Percentiles rank a stretch among this genome's conserved stretches.
Evolutionary conservation across 2,888 invertebrate genomes (phyloP).

Genomic region (Baronia brevicornis): DNA sequence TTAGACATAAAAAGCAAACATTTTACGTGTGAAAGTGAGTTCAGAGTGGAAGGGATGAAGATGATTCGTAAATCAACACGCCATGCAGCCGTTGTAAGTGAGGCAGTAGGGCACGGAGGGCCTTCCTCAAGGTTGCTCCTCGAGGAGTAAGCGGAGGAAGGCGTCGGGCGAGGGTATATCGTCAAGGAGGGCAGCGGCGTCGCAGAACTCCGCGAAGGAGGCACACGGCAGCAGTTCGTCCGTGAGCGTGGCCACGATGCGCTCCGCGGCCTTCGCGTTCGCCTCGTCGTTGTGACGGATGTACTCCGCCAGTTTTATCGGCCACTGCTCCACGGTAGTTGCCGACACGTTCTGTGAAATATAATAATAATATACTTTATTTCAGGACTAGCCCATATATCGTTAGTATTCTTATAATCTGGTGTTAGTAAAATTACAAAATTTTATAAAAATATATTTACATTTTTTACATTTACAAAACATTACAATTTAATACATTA

Average conservation of each 20-base stretch:
- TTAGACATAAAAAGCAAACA: too few species aligned
- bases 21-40: too few species aligned
- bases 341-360: slow-evolving; percentile 79
- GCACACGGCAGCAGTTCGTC: slow-evolving; percentile 93
- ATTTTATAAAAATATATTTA: too few species aligned
- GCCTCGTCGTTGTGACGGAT: slow-evolving; percentile 95
- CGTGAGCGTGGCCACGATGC: slow-evolving; percentile 86
- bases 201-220: slow-evolving; percentile 93
- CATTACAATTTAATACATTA: too few species aligned
- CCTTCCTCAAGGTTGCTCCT: slow-evolving; percentile 51
- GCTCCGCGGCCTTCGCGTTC: slow-evolving; percentile 91
- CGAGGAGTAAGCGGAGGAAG: slow-evolving; percentile 45
- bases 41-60: too few species aligned
- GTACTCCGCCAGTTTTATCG: slow-evolving; percentile 91
- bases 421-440: too few species aligned
- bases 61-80: too few species aligned
- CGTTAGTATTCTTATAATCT: too few species aligned
- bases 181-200: slow-evolving; percentile 88
- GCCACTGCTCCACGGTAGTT: slow-evolving; percentile 88
- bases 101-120: slow-evolving; percentile 42
- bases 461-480: too few species aligned
- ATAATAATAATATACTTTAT: too few species aligned
- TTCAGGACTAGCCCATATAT: too few species aligned
- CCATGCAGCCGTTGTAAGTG: slow-evolving; percentile 45
- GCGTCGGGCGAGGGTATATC: slow-evolving; percentile 80